Percentiles rank a stretch among this genome's conserved stretches.
phyloP scores from a whole-genome alignment of 1,140 invertebrate species.

The Heliconius melpomene region DNA sequence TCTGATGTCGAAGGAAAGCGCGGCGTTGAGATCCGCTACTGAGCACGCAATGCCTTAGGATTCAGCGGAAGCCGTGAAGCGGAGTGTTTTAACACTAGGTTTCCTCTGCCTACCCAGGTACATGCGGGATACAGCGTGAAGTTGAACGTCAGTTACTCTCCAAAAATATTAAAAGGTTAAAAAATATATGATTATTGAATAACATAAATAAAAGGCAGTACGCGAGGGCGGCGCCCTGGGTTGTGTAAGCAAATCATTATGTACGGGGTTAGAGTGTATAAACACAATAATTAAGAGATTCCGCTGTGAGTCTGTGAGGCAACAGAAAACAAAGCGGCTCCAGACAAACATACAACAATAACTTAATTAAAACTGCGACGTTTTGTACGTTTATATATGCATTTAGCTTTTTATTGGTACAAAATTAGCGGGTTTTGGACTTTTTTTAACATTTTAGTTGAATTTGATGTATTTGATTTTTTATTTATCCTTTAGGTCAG shows the following conservation, averaged over 20 bases:
- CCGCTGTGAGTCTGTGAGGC: constrained; percentile 13
- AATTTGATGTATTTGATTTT: too few relatives aligned
- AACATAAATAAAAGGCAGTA: background rate
- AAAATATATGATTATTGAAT: background rate
- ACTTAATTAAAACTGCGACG: constrained; percentile 18
- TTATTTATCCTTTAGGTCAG: too few relatives aligned
- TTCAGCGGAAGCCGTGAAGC: too few relatives aligned
- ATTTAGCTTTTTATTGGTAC: background rate
- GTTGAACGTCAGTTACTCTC: background rate
- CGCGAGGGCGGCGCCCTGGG: background rate
- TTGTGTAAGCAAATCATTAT: constrained; percentile 12
- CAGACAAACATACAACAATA: constrained; percentile 25
- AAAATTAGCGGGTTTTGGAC: background rate
- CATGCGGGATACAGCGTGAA: background rate
- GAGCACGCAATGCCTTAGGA: too few relatives aligned
- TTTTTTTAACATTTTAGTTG: too few relatives aligned
- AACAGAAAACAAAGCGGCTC: constrained; percentile 20
- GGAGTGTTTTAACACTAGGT: background rate
- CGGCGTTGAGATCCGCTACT: too few relatives aligned
- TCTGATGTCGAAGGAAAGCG: too few relatives aligned
- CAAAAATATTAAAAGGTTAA: too few relatives aligned
- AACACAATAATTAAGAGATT: constrained; percentile 7
- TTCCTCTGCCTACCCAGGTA: background rate
- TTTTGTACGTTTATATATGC: background rate
- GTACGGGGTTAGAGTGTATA: constrained; percentile 9